Conservation (phyloP, 2,113 vertebrate genomes). For the Mobula birostris region DNA sequence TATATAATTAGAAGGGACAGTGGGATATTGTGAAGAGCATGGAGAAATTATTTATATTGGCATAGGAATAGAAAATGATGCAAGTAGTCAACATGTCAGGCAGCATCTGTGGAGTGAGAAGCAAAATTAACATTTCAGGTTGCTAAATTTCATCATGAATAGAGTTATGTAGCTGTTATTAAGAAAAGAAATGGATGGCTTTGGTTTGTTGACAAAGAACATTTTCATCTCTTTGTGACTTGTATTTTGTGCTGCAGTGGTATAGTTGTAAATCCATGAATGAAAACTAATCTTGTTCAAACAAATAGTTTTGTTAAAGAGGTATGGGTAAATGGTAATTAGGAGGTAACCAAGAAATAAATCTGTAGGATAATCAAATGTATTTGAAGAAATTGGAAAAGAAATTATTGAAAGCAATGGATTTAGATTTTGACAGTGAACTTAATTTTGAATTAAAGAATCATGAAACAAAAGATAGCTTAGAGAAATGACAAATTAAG, state of each 20-base stretch:
- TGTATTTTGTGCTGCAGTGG: neutral
- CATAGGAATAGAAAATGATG: too few relatives aligned
- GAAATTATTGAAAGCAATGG: neutral
- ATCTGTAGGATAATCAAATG: neutral
- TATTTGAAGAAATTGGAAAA: neutral
- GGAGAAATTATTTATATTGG: neutral
- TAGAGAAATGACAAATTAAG: neutral
- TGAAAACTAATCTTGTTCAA: neutral
- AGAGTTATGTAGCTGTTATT: too few relatives aligned
- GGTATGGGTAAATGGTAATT: neutral
- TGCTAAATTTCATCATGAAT: too few relatives aligned
- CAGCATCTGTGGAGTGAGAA: neutral
- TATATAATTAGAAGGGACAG: neutral
- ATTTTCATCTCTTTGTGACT: neutral
- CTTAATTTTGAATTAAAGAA: neutral
- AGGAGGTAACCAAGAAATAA: neutral
- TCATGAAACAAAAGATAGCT: neutral
- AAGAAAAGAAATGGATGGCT: neutral
- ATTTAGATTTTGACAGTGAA: neutral
- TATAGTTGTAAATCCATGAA: neutral
- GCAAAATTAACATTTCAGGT: neutral
- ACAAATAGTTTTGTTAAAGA: too few relatives aligned
- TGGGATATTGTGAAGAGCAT: neutral
- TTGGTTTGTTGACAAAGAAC: neutral
- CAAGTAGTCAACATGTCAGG: too few relatives aligned